Base-by-base conservation (phyloP, 2,888 invertebrate species). In the Mayetiola destructor region DNA sequence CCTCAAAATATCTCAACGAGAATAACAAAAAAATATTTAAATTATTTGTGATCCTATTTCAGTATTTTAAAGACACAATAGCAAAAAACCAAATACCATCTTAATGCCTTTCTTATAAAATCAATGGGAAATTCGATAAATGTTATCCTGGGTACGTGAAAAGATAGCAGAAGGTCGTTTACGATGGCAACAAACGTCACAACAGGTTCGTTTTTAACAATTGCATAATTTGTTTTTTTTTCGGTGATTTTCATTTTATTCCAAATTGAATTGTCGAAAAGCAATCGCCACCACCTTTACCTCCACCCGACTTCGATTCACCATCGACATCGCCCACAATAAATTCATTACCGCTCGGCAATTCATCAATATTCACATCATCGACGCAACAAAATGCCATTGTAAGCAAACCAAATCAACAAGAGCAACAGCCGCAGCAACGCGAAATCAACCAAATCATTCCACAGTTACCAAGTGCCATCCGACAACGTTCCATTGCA, bases 141-240 rank as follows among this genome's bases (percentile, higher is more conserved):
- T 72, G 72, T 69, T 72, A 64, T 69, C 70, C 60, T 73, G 73
- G 72, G 67, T 73, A 63, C 67, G 70, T 62, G 72, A 72, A 60
- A 72, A 72, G 64, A 67, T 72, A 60, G 69, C 68, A 56, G 71
- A 71, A 64, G 68, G 69, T 61, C 69, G 72, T 59, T 68, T 68
- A 56, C 67, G 67, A 63, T 70, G 70, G 71, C 62, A 67, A 59
- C 68, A 70, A 59, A 61, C 64, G 23, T 4, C 16, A 48, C 48
- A 53, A 32, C 53, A 30, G 37, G 18, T 30, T 30, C 53, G 53
- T n/a, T n/a, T n/a, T n/a, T n/a, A n/a, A n/a, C n/a, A n/a, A n/a
- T n/a, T n/a, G n/a, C n/a, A n/a, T n/a, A n/a, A n/a, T n/a, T n/a
- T n/a, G n/a, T n/a, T n/a, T n/a, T n/a, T n/a, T n/a, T n/a, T n/a